Conservation (phyloP, 2,797 vertebrate species). For the Botia almorhae region DNA sequence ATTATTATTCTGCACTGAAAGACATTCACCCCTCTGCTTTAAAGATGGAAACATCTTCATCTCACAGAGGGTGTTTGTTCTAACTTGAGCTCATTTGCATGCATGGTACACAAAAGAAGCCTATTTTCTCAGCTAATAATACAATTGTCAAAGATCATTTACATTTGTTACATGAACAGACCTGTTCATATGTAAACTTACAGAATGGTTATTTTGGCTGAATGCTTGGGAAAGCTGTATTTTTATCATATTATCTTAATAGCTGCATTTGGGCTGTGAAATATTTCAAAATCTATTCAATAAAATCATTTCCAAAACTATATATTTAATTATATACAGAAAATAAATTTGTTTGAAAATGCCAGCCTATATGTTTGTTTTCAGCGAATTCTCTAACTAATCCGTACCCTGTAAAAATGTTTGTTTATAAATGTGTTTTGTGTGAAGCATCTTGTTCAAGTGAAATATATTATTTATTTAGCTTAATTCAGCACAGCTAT, state of each 20-base stretch:
- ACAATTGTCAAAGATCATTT: not conserved
- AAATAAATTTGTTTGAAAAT: not conserved
- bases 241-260: no score
- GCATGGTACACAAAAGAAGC: not conserved
- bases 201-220: no score
- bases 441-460: no score
- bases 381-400: no score
- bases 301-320: not conserved
- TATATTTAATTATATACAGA: not conserved
- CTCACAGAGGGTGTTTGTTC: not conserved
- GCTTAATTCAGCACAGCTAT: no score
- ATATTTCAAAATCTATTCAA: not conserved
- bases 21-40: conserved; percentile 23
- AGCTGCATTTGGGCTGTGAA: no score
- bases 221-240: no score
- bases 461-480: no score
- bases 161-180: not conserved
- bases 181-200: no score
- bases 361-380: not conserved
- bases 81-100: not conserved
- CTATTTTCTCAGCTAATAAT: not conserved
- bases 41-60: conserved; percentile 8
- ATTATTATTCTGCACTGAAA: conserved; percentile 10
- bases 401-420: no score
- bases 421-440: no score